Evolutionary conservation across 2,797 vertebrate genomes (phyloP).

Genomic region (Malurus leucopterus): DNA sequence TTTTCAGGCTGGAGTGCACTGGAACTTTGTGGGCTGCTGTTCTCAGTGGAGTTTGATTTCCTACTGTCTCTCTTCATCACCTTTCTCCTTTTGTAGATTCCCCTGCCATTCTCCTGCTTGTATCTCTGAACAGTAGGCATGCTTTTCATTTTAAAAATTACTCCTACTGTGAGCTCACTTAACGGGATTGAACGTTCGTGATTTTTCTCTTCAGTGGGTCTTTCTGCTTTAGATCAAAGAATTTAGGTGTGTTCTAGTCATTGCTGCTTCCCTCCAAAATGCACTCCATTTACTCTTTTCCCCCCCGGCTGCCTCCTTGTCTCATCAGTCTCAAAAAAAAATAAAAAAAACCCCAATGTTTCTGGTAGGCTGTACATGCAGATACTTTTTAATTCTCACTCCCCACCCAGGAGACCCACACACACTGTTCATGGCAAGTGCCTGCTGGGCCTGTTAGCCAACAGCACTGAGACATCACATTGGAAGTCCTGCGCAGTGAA

Average conservation of each 20-base stretch:
- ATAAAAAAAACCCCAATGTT: not conserved
- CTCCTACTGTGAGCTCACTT: constrained; percentile 54
- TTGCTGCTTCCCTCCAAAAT: constrained; percentile 15
- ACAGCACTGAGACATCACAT: not conserved
- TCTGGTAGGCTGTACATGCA: not conserved
- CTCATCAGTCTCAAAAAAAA: not conserved
- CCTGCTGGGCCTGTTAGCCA: not conserved
- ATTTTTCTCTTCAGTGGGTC: constrained; percentile 45
- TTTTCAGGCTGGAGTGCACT: not conserved
- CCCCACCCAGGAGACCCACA: not conserved
- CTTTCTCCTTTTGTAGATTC: not conserved
- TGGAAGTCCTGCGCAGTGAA: not conserved
- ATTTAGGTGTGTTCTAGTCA: constrained; percentile 4
- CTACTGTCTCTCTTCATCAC: constrained; percentile 37
- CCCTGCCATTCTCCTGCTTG: not conserved
- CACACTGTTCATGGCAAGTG: not conserved
- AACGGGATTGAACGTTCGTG: not conserved
- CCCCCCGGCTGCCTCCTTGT: not conserved
- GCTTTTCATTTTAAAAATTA: constrained; percentile 40
- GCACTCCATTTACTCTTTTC: not conserved
- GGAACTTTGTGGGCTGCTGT: constrained; percentile 24
- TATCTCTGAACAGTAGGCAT: constrained; percentile 27
- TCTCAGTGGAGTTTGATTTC: constrained; percentile 47
- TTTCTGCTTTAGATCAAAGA: constrained; percentile 17
- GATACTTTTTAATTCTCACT: constrained; percentile 11